These are phyloP conservation scores for Coecobrya sp. DNA, from an alignment of 2,888 invertebrate genomes.

Conservation along the genomic window DNA sequence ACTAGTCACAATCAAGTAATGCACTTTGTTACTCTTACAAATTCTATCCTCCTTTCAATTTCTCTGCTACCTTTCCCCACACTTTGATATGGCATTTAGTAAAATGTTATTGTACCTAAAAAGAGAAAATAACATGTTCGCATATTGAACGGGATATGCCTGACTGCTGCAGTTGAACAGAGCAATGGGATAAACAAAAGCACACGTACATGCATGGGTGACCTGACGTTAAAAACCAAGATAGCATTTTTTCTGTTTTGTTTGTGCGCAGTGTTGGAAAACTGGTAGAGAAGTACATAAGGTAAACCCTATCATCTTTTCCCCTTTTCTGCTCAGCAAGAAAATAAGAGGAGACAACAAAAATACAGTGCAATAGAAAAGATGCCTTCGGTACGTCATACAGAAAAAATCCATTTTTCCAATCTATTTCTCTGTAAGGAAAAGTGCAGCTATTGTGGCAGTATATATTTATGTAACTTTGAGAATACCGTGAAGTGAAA, in stretches of 20 bases:
- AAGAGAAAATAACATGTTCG: background rate
- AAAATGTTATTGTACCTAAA: background rate
- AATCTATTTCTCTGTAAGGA: conserved; percentile 46
- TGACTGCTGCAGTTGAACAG: background rate
- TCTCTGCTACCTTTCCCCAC: background rate
- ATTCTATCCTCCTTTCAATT: background rate
- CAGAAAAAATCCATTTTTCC: conserved; percentile 17
- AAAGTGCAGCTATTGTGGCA: background rate
- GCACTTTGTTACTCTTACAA: conserved; percentile 40
- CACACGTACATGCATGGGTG: conserved; percentile 14
- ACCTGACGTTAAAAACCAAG: background rate
- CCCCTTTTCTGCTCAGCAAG: background rate
- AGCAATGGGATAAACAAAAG: background rate
- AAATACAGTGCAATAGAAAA: background rate
- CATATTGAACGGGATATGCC: conserved; percentile 37
- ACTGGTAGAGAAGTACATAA: background rate
- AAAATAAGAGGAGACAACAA: conserved; percentile 14
- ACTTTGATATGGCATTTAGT: background rate
- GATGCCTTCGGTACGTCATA: background rate
- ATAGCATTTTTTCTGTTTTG: conserved; percentile 12
- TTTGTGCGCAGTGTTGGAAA: background rate
- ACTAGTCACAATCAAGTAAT: conserved; percentile 54
- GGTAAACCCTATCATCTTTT: conserved; percentile 20
- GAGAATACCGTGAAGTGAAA: conserved; percentile 45
- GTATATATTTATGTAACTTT: background rate